Base-by-base conservation (phyloP, 2,888 invertebrate species). In the Cacoxenus indagator region DNA sequence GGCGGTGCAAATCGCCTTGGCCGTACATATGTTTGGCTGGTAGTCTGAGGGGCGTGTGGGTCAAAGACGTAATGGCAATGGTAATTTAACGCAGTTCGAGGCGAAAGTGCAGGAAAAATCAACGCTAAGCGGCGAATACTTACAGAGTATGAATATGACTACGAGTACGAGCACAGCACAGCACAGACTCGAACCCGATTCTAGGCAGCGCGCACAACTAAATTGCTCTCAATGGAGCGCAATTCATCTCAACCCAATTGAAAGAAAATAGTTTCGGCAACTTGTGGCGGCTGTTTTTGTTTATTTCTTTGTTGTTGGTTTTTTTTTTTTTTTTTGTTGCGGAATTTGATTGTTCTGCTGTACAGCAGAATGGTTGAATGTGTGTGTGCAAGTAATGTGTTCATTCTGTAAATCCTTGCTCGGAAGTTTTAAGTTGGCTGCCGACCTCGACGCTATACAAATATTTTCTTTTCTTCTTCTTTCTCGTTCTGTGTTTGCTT, bases 371-470 rank as follows among this genome's bases (percentile, higher is more conserved):
- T 22, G 22, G 2, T 14, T 26, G 29, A n/a, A 17, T 57, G 57
- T 31, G 31, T 29, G 17, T 37, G 31, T 27, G 59, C 8, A 9
- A 26, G 31, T 59, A 59, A 59, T 59, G 59, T 59, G 59, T 59
- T 37, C 31, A 59, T 59, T 59, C 31, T 59, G 37, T 59, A 31
- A 59, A 59, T 59, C 59, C 31, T 59, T 59, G 31, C 31, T 26
- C 45, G 11, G 51, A 54, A 51, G n/a, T n/a, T n/a, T n/a, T n/a
- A 59, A 59, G 31, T 37, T 59, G 17, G 59, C 59, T 31, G 31
- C 59, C 37, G 59, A 14, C 37, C 31, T 29, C 22, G 22, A 31
- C 22, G 8, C 61, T 45, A 43, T 62, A 45, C 45, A 43, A 62
- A 62, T 62, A 62, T 62, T 24, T 24, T 24, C 22, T 24, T 22